Evolutionary conservation across 2,888 invertebrate genomes (phyloP).

Genomic region (Drosophila mercatorum): DNA sequence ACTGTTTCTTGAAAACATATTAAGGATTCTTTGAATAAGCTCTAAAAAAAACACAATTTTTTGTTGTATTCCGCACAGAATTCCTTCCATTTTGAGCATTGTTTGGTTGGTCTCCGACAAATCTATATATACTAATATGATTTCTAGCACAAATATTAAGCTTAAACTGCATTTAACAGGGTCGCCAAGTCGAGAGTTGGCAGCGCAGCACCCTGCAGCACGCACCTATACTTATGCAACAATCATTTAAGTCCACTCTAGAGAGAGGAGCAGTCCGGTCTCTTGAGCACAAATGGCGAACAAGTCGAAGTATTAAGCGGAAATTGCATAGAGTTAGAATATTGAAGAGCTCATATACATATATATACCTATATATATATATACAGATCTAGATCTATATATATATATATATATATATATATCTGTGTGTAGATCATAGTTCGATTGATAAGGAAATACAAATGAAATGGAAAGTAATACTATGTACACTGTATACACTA

Average conservation of each 20-base stretch:
- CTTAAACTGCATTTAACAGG: slow-evolving; percentile 68
- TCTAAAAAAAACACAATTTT: slow-evolving; percentile 8
- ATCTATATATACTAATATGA: slow-evolving; percentile 12
- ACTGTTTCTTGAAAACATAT: slow-evolving; percentile 46
- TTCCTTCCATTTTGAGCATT: slow-evolving; percentile 8
- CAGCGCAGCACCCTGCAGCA: slow-evolving; percentile 21
- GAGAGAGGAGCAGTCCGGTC: slow-evolving; percentile 10
- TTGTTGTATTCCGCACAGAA: slow-evolving; percentile 14
- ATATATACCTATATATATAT: neutral
- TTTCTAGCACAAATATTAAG: slow-evolving; percentile 65
- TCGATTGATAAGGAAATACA: slow-evolving; percentile 23
- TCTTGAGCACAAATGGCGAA: slow-evolving; percentile 40
- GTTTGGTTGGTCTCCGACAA: neutral
- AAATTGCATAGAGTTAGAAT: slow-evolving; percentile 12
- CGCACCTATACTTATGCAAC: slow-evolving; percentile 5
- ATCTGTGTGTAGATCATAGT: slow-evolving; percentile 23
- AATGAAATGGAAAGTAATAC: slow-evolving; percentile 23
- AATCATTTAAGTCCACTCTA: slow-evolving; percentile 22
- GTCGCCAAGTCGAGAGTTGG: slow-evolving; percentile 1
- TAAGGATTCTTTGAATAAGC: slow-evolving; percentile 35
- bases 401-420: too few relatives aligned
- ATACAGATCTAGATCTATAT: neutral
- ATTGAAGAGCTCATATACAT: slow-evolving; percentile 9
- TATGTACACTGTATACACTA: slow-evolving; percentile 53
- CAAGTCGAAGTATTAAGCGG: slow-evolving; percentile 28